A percentile compares a stretch with the other conserved stretches of the same genome.
phyloP scores from a whole-genome alignment of 2,113 vertebrate species.

The Zingel zingel region DNA sequence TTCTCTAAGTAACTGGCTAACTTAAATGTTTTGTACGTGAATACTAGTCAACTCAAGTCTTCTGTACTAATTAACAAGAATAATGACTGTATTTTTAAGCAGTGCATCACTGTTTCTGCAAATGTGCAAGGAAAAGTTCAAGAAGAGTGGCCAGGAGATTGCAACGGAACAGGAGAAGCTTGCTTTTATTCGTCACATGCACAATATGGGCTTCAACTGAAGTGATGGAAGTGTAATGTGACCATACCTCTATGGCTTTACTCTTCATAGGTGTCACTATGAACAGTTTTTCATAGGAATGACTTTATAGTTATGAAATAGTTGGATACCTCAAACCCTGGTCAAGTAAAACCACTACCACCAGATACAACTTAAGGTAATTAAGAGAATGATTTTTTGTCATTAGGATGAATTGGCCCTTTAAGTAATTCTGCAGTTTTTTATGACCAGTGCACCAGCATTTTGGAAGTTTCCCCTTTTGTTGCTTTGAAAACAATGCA shows the following conservation, averaged over 20 bases:
- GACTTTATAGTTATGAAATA: background rate
- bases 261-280: background rate
- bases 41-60: background rate
- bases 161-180: background rate
- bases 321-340: background rate
- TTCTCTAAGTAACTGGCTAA: background rate
- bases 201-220: background rate
- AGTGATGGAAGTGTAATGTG: background rate
- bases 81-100: constrained; percentile 2
- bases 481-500: constrained; percentile 7
- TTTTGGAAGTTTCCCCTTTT: background rate
- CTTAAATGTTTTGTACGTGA: background rate
- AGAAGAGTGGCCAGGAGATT: background rate
- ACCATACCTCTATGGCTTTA: background rate
- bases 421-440: constrained; percentile 7
- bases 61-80: constrained; percentile 10
- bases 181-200: background rate
- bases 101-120: background rate
- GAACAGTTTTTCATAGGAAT: background rate
- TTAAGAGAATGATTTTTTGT: background rate
- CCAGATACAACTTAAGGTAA: background rate
- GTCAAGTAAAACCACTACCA: background rate
- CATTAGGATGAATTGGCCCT: background rate
- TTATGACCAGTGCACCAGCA: background rate
- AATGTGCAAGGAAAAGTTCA: background rate